Base-by-base conservation (phyloP, 2,797 vertebrate species). In the Sparus aurata region DNA sequence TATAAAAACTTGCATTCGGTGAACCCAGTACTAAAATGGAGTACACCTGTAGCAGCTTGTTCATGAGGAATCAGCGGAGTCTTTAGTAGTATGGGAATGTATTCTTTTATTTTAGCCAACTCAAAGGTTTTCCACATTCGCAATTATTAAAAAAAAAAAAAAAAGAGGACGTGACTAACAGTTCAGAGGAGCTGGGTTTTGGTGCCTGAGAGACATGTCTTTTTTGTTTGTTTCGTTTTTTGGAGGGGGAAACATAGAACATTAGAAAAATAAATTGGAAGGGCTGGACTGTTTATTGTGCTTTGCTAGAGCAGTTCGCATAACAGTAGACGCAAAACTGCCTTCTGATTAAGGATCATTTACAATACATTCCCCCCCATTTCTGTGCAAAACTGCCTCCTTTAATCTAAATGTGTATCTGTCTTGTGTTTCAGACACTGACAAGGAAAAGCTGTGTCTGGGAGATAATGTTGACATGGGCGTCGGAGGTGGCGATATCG, bases 371-470 rank as follows among this genome's bases (percentile, higher is more conserved):
- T n/a, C 0, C 50, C 0, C 50, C 8, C 2, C 7, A 20, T 22
- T 52, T 20, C 13, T 30, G 23, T 2, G 23, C 10, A 38, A 30
- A 60, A 27, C 8, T 2, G 4, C 17, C 11, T 49, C 16, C 22
- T 12, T 52, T 57, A 22, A 18, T 75, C 5, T 49, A 8, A 62
- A n/a, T 46, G 12, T 46, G 10, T 45, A 8, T 52, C n/a, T 75
- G 38, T 73, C 4, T 50, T 72, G 10, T 73, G 30, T 92, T 87
- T 62, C 87, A 96, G 95, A 96, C 61, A 93, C 91, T 0, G 94
- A 95, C 47, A 96, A 95, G 77, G 94, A 93, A 12, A 96, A 95
- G 87, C 83, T 95, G 63, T 71, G 54, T 34, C 68, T 92, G 25
- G 92, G 79, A 57, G 91, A 92, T n/a, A 46, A 72, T 60, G 85